A percentile compares a stretch with the other conserved stretches of the same genome.
phyloP scores from a whole-genome alignment of 2,113 vertebrate genomes.

The Hylia prasina region DNA sequence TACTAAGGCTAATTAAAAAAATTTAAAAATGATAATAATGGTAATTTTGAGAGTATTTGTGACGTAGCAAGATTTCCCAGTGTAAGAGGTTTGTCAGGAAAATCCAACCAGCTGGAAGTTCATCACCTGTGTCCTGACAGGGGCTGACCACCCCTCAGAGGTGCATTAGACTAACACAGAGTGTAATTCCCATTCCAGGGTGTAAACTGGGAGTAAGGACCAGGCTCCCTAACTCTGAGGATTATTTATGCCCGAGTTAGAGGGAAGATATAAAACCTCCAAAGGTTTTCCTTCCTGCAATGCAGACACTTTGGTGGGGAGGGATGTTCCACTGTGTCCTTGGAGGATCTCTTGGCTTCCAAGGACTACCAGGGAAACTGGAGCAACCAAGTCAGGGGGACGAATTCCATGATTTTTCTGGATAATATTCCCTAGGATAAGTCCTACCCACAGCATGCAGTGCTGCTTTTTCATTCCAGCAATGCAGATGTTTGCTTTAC shows the following conservation, averaged over 20 bases:
- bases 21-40: background rate
- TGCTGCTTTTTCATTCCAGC: background rate
- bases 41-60: background rate
- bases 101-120: background rate
- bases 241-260: background rate
- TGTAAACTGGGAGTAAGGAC: background rate
- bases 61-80: background rate
- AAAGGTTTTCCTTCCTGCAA: background rate
- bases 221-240: background rate
- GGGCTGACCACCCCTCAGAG: background rate
- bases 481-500: background rate
- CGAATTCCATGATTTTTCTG: background rate
- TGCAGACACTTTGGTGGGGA: background rate
- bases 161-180: fast-evolving
- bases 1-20: too few relatives aligned
- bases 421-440: background rate
- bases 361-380: background rate
- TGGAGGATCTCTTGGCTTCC: background rate
- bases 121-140: fast-evolving
- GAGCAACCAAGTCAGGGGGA: background rate
- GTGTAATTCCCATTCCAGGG: background rate
- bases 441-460: background rate
- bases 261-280: background rate
- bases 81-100: background rate
- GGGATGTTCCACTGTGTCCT: background rate